Percentiles rank a stretch among this genome's conserved stretches.
phyloP scores from a whole-genome alignment of 1,140 invertebrate species.

The Thaumatotibia leucotreta region DNA sequence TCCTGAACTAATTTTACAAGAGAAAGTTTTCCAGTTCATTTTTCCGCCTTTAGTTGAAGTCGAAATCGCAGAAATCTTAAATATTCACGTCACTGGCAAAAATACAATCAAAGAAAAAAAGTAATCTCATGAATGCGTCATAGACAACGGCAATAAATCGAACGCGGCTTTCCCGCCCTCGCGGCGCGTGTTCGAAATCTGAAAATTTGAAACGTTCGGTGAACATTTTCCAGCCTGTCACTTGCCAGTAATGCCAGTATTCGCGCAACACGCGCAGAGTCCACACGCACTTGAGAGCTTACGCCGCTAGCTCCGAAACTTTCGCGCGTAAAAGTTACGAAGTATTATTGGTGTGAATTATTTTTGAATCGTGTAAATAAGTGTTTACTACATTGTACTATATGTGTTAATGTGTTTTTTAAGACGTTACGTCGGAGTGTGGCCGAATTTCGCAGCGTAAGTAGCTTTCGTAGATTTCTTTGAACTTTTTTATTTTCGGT shows the following conservation, averaged over 20 bases:
- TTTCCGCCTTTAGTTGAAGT: no score
- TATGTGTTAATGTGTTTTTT: constrained; percentile 11
- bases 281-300: neutral
- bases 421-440: constrained; percentile 5
- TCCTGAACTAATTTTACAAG: no score
- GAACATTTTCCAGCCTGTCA: constrained; percentile 8
- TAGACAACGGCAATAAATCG: neutral
- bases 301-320: constrained; percentile 6
- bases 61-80: no score
- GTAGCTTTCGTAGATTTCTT: constrained; percentile 2
- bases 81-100: neutral
- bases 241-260: neutral
- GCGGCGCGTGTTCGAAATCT: constrained; percentile 8
- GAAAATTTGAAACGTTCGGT: neutral
- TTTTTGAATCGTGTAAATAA: constrained; percentile 9
- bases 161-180: constrained; percentile 9
- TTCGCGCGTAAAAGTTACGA: constrained; percentile 12
- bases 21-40: no score
- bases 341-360: constrained; percentile 11
- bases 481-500: constrained; percentile 5
- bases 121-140: neutral
- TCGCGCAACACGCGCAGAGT: neutral
- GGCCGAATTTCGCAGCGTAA: constrained; percentile 2
- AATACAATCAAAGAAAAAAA: neutral
- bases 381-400: constrained; percentile 10